Percentiles rank a stretch among this genome's conserved stretches.
phyloP scores from a whole-genome alignment of 2,113 vertebrate species.

The Tenebrosternarchus preto region DNA sequence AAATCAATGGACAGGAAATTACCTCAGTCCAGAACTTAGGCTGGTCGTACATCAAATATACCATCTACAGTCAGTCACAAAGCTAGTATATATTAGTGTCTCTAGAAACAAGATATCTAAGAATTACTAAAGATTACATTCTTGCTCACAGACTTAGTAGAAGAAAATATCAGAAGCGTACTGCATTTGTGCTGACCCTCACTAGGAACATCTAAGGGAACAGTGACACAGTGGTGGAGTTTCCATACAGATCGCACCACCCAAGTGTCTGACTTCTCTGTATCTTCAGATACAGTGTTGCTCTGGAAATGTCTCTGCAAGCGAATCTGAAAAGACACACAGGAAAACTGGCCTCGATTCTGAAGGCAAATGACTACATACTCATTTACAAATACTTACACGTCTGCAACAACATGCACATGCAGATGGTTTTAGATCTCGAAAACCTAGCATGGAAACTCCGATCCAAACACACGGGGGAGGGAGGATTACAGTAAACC shows the following conservation, averaged over 20 bases:
- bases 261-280: slow-evolving; percentile 2
- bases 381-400: slow-evolving; percentile 36
- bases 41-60: slow-evolving; percentile 59
- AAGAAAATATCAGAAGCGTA: slow-evolving; percentile 52
- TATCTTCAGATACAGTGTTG: slow-evolving; percentile 16
- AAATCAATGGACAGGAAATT: background rate
- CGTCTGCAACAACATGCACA: slow-evolving; percentile 38
- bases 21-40: slow-evolving; percentile 59
- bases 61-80: slow-evolving; percentile 55
- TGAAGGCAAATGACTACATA: slow-evolving; percentile 38
- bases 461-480: background rate
- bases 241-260: slow-evolving; percentile 7
- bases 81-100: slow-evolving; percentile 64
- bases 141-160: slow-evolving; percentile 59
- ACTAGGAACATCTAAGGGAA: slow-evolving; percentile 44
- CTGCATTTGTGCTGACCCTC: slow-evolving; percentile 57
- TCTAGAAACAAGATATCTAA: slow-evolving; percentile 46
- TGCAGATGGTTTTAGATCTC: slow-evolving; percentile 1
- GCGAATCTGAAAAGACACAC: slow-evolving; percentile 9
- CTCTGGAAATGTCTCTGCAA: slow-evolving; percentile 10
- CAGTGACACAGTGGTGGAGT: slow-evolving; percentile 25
- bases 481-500: background rate
- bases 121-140: slow-evolving; percentile 53
- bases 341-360: slow-evolving; percentile 17
- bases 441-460: slow-evolving; percentile 33